Evolutionary conservation across 1,140 invertebrate genomes (phyloP).

Genomic region (Pissodes strobi): DNA sequence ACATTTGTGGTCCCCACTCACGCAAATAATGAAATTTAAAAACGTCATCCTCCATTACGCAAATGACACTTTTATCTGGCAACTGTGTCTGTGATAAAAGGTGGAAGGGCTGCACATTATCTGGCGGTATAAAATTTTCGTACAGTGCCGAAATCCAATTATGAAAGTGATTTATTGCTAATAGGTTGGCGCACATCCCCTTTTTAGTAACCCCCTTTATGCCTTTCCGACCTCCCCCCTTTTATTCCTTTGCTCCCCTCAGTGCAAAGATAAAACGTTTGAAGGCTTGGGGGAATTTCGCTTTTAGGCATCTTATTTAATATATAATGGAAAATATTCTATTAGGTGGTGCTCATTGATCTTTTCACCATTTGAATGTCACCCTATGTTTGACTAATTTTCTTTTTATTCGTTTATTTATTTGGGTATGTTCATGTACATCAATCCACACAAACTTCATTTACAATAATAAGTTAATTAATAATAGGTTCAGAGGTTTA

Average conservation of each 20-base stretch:
- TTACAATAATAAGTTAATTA: too few species aligned
- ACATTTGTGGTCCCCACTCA: too few species aligned
- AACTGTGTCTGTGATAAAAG: slow-evolving; percentile 17
- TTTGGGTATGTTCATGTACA: too few species aligned
- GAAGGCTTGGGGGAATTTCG: background rate
- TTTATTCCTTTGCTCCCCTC: slow-evolving; percentile 12
- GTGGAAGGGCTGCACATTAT: slow-evolving; percentile 34
- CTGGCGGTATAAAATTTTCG: slow-evolving; percentile 32
- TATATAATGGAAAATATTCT: background rate
- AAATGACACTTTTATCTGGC: slow-evolving; percentile 27
- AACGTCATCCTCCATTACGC: slow-evolving; percentile 8
- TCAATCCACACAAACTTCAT: too few species aligned
- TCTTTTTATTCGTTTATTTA: too few species aligned
- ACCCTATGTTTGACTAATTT: too few species aligned
- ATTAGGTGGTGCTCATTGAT: too few species aligned
- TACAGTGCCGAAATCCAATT: slow-evolving; percentile 34
- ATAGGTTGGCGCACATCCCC: slow-evolving; percentile 23
- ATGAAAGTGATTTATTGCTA: slow-evolving; percentile 35
- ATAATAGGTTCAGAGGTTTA: too few species aligned
- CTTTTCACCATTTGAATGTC: too few species aligned
- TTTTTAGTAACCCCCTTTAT: slow-evolving; percentile 13
- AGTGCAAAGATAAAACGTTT: slow-evolving; percentile 25
- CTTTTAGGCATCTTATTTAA: slow-evolving; percentile 18
- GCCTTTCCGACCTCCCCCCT: slow-evolving; percentile 1
- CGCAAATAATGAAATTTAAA: background rate